Evolutionary conservation across 2,888 invertebrate genomes (phyloP).

Genomic region (Cantharis lateralis): DNA sequence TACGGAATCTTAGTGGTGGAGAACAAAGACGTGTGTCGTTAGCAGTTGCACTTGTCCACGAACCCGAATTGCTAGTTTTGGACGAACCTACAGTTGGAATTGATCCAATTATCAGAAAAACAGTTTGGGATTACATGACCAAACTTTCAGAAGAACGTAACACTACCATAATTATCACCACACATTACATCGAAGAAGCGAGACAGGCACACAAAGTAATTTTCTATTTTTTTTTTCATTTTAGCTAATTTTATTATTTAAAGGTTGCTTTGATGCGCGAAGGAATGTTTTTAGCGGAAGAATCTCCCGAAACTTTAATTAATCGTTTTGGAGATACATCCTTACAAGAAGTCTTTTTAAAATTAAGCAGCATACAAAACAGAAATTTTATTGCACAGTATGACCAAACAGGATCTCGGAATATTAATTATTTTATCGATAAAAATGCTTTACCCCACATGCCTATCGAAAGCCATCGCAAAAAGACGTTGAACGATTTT

Average conservation of each 20-base stretch:
- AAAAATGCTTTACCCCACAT: conserved; percentile 74
- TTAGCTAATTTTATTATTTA: conserved; percentile 25
- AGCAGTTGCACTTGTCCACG: conserved; percentile 84
- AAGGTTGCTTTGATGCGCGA: conserved; percentile 85
- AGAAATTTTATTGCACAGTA: conserved; percentile 60
- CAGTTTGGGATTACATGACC: conserved; percentile 84
- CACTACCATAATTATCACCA: conserved; percentile 84
- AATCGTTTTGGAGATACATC: conserved; percentile 73
- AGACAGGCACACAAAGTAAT: conserved; percentile 78
- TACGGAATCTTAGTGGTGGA: conserved; percentile 85
- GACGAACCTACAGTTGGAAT: conserved; percentile 95
- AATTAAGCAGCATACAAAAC: conserved; percentile 79
- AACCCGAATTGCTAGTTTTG: conserved; percentile 86
- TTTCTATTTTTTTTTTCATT: conserved; percentile 33
- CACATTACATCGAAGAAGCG: conserved; percentile 87
- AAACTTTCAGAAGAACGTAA: conserved; percentile 75
- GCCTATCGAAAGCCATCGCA: conserved; percentile 70
- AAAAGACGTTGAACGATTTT: conserved; percentile 60
- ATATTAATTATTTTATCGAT: background rate
- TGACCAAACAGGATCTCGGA: background rate
- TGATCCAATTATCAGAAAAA: conserved; percentile 81
- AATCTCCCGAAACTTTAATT: conserved; percentile 74
- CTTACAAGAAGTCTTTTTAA: conserved; percentile 80
- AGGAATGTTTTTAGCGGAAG: conserved; percentile 81
- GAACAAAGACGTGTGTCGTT: conserved; percentile 88